Evolutionary conservation across 2,113 vertebrate species (phyloP), one percentile per base, ranked within the genome.

Genomic region (Sander lucioperca): DNA sequence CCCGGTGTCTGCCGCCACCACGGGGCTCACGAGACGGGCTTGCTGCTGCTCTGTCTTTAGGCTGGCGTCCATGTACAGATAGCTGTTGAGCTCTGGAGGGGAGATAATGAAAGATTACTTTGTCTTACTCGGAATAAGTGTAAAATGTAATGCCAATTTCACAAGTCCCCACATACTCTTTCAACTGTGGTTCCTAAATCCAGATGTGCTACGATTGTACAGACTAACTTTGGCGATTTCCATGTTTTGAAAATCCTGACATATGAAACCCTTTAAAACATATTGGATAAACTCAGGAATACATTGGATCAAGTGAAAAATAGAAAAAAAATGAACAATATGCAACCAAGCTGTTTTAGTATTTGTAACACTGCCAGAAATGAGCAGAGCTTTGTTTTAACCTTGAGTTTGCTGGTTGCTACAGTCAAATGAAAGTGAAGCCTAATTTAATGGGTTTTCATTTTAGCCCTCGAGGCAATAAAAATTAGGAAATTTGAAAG

Each of bases 1-100:
- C 0, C 96, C 97, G 0, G 91, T 94, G 23, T 97, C 96, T 6
- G 97, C 94, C 21, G 94, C 92, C 71, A 99, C 93, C 0, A 89
- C 75, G 0, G 97, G 97, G 89, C 98, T 98, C 81, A 98, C 85
- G 53, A 99, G 94, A 0, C 97, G 92, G 0, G 96, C 97, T 4
- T 87, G 95, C 91, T 97, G 97, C 43, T 95, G 95, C 86, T 96
- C 96, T 27, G 92, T 94, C 88, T 95, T 96, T 50, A 95, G 91
- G 0, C 95, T 96, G 48, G 96, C 97, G 51, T 97, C 97, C 50
- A 98, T 58, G 77, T 93, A 94, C 74, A 99, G 91, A 88, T 98
- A 97, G 62, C 94, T 96, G 90, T 93, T 97, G 75, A 94, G 90
- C 53, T 95, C 97, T 98, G 92, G 1, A 56, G 19, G 64, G 18